phyloP scores from a whole-genome alignment of 2,113 vertebrate species.

The Sorex araneus region DNA sequence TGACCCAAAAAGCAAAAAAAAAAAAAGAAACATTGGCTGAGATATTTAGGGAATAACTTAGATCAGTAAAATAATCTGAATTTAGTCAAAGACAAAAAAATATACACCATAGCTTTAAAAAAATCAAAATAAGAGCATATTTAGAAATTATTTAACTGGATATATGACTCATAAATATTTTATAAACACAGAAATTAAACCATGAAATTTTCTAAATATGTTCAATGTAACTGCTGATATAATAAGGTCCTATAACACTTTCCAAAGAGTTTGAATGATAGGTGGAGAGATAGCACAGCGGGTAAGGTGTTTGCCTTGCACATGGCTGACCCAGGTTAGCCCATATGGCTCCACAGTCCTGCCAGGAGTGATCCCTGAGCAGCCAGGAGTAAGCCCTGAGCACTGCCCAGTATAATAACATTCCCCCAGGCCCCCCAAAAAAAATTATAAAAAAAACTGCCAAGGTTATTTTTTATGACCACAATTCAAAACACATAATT shows the following conservation, averaged over 20 bases:
- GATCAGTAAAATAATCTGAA: background rate
- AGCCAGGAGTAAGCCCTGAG: too few species aligned
- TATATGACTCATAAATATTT: conserved; percentile 37
- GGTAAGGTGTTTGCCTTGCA: too few species aligned
- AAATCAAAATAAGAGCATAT: conserved; percentile 10
- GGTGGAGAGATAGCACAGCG: too few species aligned
- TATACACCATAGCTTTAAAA: background rate
- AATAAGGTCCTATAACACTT: background rate
- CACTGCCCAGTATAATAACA: too few species aligned
- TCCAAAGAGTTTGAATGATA: background rate
- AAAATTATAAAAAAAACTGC: background rate
- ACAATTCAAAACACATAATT: background rate
- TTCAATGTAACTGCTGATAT: conserved; percentile 28
- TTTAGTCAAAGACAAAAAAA: conserved; percentile 24
- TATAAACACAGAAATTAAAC: conserved; percentile 13
- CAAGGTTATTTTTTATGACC: conserved; percentile 7
- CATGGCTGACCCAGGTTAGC: too few species aligned
- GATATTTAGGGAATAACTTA: conserved; percentile 46
- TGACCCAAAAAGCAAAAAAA: too few species aligned
- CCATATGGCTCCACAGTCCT: too few species aligned
- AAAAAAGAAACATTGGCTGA: background rate
- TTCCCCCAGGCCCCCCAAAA: too few species aligned
- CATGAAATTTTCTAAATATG: conserved; percentile 50
- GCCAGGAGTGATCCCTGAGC: too few species aligned
- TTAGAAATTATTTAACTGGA: conserved; percentile 49